Conservation (phyloP, 2,797 vertebrate species). For the Bradypus variegatus region DNA sequence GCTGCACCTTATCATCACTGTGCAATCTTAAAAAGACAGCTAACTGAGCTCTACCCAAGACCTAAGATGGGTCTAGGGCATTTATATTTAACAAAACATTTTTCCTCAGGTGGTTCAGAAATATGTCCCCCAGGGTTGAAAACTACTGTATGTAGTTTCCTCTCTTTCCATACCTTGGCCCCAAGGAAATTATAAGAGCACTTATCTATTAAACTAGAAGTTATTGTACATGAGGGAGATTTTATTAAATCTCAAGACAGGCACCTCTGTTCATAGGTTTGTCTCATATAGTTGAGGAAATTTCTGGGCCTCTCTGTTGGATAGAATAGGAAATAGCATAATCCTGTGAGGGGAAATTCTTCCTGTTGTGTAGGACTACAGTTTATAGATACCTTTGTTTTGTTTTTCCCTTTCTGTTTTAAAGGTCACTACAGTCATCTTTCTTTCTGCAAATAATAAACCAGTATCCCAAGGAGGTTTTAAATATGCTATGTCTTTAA, state of each 20-base stretch:
- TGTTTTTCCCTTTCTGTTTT: neutral
- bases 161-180: neutral
- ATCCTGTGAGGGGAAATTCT: fast-evolving
- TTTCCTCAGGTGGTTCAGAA: constrained; percentile 1
- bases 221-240: neutral
- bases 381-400: neutral
- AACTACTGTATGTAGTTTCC: neutral
- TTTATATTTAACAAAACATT: constrained; percentile 2
- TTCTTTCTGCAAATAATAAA: neutral
- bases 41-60: neutral
- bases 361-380: neutral
- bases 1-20: neutral
- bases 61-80: neutral
- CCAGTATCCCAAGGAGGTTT: neutral
- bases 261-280: neutral
- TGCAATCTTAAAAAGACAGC: neutral
- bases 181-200: neutral
- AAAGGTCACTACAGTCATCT: neutral
- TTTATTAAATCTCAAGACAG: neutral
- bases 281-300: neutral
- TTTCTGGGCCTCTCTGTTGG: neutral
- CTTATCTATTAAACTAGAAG: neutral
- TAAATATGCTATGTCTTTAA: neutral
- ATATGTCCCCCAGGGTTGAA: neutral
- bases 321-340: neutral